A percentile compares a stretch with the other conserved stretches of the same genome.
These are phyloP conservation scores for Okapia johnstoni DNA, from an alignment of 2,113 vertebrate genomes.

Conservation along the genomic window DNA sequence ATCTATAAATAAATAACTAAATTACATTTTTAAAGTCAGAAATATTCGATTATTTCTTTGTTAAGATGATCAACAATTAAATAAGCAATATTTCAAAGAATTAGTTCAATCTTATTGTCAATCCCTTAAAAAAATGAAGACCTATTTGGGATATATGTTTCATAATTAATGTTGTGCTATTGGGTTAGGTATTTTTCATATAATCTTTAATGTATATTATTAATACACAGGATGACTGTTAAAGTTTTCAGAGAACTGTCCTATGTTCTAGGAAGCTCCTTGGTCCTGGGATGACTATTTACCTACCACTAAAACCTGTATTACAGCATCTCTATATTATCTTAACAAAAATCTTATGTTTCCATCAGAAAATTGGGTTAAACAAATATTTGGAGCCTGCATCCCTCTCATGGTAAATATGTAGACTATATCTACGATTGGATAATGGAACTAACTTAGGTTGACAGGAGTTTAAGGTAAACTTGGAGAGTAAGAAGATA, in stretches of 20 bases:
- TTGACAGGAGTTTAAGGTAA: constrained; percentile 44
- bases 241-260: neutral
- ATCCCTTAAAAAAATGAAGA: neutral
- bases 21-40: neutral
- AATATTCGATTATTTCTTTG: neutral
- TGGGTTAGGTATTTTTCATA: neutral
- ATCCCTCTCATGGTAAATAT: neutral
- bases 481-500: constrained; percentile 10
- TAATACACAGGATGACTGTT: neutral
- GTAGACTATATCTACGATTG: neutral
- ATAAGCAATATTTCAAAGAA: constrained; percentile 24
- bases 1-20: neutral
- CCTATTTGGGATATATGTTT: neutral
- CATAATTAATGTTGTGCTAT: neutral
- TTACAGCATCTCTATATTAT: neutral
- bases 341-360: neutral
- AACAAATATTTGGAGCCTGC: neutral
- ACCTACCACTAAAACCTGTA: neutral
- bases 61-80: neutral
- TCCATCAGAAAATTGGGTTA: neutral
- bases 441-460: constrained; percentile 22
- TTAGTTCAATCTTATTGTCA: neutral
- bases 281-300: neutral
- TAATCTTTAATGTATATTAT: neutral
- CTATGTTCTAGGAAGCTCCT: neutral